Conservation (phyloP, 2,888 invertebrate genomes). For the Penaeus monodon region DNA sequence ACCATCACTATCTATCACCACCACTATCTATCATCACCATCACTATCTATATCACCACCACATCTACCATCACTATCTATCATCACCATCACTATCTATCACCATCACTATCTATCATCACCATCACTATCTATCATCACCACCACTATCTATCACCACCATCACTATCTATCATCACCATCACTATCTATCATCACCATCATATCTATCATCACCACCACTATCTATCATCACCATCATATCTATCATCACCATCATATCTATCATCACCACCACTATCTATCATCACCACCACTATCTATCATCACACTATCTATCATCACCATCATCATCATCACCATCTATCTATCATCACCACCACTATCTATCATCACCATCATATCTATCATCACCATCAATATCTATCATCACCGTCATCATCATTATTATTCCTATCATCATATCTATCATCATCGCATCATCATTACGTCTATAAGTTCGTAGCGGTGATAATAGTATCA, state of each 20-base stretch:
- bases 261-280: not conserved
- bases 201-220: not conserved
- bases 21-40: not conserved
- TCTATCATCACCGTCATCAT: not conserved
- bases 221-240: slow-evolving; percentile 8
- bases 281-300: slow-evolving; percentile 9
- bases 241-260: slow-evolving; percentile 10
- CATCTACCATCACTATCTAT: not conserved
- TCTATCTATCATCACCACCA: slow-evolving; percentile 22
- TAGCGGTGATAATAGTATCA: not conserved
- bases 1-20: slow-evolving; percentile 6
- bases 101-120: not conserved
- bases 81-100: not conserved
- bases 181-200: slow-evolving; percentile 4
- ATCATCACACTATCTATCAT: slow-evolving; percentile 3
- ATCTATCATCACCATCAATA: not conserved
- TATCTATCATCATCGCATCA: not conserved
- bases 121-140: slow-evolving; percentile 2
- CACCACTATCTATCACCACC: not conserved
- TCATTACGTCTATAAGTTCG: not conserved
- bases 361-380: slow-evolving; percentile 25
- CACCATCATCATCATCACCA: slow-evolving; percentile 20
- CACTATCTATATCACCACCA: too few species aligned
- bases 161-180: slow-evolving; percentile 7
- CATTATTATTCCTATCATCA: slow-evolving; percentile 12